Base-by-base conservation (phyloP, 2,113 vertebrate species). In the Pluvialis apricaria region DNA sequence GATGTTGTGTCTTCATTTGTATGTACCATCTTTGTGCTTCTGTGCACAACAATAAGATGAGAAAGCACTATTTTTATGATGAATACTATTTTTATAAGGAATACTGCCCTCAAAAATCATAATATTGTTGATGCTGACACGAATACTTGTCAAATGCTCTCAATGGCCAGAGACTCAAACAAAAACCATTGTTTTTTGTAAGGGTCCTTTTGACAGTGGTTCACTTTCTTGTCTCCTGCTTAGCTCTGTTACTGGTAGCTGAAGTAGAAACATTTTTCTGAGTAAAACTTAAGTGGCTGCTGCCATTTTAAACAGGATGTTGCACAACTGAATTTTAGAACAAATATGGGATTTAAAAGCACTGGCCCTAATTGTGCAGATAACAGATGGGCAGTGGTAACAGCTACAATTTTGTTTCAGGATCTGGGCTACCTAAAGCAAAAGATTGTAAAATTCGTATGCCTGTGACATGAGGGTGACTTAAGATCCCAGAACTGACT, bases 131-230 rank as follows among this genome's bases (percentile, higher is more conserved):
- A 49, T 54, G 15, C 3, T 75, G 57, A 79, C 21, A 68, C 68
- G 40, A 90, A 32, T n/a, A 70, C 82, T 62, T 78, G 28, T 5
- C 2, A 44, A 78, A 36, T 71, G 15, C 5, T 54, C 15, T 55
- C 29, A 36, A 0, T 51, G 19, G 22, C 1, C 1, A 26, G 22
- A 65, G 12, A 65, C 22, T 51, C 22, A 51, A 51, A 51, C 2
- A 87, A 62, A 69, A 76, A 75, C 45, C 13, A 12, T 3, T 49
- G 15, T 0, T 61, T 82, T 91, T 51, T 0, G 0, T 61, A 64
- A 64, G 8, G 22, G 31, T 44, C 25, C 11, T 79, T 68, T 57
- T 57, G 52, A 34, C 26, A 78, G 13, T 6, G 10, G 16, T 52
- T 75, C 4, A 38, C 28, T 69, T 85, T 62, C 21, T 73, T 57